phyloP scores from a whole-genome alignment of 2,113 vertebrate genomes.

The Saguinus midas region DNA sequence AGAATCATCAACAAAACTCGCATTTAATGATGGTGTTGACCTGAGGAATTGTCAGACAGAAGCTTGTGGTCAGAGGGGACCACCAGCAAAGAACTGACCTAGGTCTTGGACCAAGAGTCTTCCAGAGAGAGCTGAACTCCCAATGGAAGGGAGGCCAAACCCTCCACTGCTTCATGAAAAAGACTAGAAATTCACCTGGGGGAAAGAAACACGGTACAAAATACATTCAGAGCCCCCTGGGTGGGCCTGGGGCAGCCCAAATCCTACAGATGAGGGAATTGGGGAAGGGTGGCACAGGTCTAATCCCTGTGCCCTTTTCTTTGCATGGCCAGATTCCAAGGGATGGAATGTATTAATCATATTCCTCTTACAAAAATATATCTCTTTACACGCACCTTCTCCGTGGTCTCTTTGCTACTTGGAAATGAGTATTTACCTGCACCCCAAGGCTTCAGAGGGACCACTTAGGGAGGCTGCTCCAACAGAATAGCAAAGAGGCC shows the following conservation, averaged over 20 bases:
- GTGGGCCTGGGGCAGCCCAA: not conserved
- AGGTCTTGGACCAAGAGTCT: not conserved
- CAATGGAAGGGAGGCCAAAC: not conserved
- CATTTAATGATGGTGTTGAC: slow-evolving; percentile 80
- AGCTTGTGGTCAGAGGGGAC: slow-evolving; percentile 45
- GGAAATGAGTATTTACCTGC: not conserved
- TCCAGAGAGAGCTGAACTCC: not conserved
- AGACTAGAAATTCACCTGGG: slow-evolving; percentile 23
- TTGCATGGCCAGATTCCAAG: not conserved
- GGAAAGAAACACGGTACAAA: slow-evolving; percentile 55
- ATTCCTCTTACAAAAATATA: slow-evolving; percentile 83
- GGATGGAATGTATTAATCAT: not conserved
- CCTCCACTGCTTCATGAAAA: not conserved
- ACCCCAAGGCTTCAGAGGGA: not conserved
- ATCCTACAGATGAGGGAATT: not conserved
- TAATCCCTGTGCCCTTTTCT: not conserved
- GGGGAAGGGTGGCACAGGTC: not conserved
- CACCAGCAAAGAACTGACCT: not conserved
- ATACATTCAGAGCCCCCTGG: slow-evolving; percentile 70
- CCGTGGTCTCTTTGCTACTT: slow-evolving; percentile 44
- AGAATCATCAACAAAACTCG: slow-evolving; percentile 74
- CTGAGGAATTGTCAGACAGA: slow-evolving; percentile 78
- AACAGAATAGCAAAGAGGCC: slow-evolving; percentile 71
- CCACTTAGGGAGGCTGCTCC: not conserved
- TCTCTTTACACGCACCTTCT: slow-evolving; percentile 76